These are phyloP conservation scores for Cebidichthys violaceus DNA, from an alignment of 2,113 vertebrate genomes.

Conservation along the genomic window DNA sequence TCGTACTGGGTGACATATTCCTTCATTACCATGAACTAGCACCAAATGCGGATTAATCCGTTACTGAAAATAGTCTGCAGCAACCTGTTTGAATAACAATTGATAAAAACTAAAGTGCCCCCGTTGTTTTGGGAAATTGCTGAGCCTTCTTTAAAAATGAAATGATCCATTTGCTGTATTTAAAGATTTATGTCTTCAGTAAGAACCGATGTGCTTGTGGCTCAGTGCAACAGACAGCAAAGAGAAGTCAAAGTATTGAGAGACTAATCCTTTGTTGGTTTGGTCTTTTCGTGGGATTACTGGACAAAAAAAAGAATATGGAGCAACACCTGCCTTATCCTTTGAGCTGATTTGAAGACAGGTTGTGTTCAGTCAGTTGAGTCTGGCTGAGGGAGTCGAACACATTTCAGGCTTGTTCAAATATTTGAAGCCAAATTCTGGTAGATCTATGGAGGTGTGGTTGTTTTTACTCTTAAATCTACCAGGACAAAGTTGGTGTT, in stretches of 20 bases:
- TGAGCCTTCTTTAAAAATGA: neutral
- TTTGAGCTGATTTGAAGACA: neutral
- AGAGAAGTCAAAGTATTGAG: neutral
- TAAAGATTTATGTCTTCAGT: neutral
- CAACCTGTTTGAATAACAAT: too few relatives aligned
- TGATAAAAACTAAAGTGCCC: too few relatives aligned
- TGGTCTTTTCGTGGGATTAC: neutral
- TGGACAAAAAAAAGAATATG: neutral
- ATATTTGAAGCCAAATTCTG: slow-evolving; percentile 25
- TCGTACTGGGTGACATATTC: too few relatives aligned
- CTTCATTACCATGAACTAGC: too few relatives aligned
- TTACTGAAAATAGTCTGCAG: too few relatives aligned
- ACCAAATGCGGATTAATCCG: too few relatives aligned
- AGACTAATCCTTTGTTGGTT: neutral
- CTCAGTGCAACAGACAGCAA: neutral
- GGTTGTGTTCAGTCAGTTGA: neutral
- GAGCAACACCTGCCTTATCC: neutral
- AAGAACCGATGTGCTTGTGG: neutral
- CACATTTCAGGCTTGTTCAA: slow-evolving; percentile 14
- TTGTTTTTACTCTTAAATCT: slow-evolving; percentile 18
- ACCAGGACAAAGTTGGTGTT: neutral
- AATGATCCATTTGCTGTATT: neutral
- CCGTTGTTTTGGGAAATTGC: neutral
- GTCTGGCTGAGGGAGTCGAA: neutral
- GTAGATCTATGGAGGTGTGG: slow-evolving; percentile 12